Evolutionary conservation across 2,797 vertebrate genomes (phyloP).

Genomic region (Hozukius guyotensis): DNA sequence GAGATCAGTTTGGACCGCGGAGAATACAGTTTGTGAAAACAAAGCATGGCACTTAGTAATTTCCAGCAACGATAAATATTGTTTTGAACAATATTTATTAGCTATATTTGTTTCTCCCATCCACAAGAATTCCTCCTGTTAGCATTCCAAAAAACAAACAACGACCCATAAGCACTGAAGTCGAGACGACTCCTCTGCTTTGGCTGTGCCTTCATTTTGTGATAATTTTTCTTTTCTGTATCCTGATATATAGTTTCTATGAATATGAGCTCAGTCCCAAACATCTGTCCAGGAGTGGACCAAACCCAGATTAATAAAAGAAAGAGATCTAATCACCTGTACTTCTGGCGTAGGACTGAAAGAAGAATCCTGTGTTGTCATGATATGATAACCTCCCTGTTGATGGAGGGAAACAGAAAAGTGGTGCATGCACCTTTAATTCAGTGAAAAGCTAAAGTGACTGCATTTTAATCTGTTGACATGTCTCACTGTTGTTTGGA

Average conservation of each 20-base stretch:
- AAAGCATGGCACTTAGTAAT: conserved; percentile 68
- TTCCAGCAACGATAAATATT: conserved; percentile 80
- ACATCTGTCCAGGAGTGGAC: conserved; percentile 7
- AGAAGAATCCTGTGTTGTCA: not conserved
- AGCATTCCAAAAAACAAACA: conserved; percentile 73
- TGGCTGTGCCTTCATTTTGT: conserved; percentile 73
- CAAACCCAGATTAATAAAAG: not conserved
- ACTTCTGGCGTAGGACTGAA: not conserved
- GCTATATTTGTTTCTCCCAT: conserved; percentile 43
- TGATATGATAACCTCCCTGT: no score
- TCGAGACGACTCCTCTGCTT: conserved; percentile 58
- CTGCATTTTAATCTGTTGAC: conserved; percentile 1
- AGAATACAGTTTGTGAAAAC: not conserved
- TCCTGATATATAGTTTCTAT: not conserved
- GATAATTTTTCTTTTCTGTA: not conserved
- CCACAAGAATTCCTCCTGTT: conserved; percentile 66
- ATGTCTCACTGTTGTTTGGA: conserved; percentile 35
- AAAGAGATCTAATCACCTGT: not conserved
- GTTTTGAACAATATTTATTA: conserved; percentile 78
- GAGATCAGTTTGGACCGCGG: not conserved
- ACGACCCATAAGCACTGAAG: conserved; percentile 60
- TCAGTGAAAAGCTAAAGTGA: not conserved
- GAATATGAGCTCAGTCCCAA: not conserved
- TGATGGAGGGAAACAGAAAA: not conserved
- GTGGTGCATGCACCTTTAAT: not conserved